phyloP scores from a whole-genome alignment of 2,888 invertebrate species.

The Agrypnus murinus region DNA sequence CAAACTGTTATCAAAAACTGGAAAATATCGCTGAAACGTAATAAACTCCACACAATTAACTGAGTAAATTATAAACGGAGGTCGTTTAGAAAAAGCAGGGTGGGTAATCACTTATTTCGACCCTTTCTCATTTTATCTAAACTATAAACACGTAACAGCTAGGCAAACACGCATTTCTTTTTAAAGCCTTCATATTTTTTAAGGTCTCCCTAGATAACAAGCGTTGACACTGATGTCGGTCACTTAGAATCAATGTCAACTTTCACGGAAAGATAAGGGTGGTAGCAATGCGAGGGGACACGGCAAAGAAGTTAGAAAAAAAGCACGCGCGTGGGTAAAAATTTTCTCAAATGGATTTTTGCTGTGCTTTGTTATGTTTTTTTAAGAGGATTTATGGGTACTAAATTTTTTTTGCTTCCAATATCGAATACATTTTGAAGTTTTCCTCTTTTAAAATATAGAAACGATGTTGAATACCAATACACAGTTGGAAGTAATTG shows the following conservation, averaged over 20 bases:
- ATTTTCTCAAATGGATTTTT: conserved; percentile 16
- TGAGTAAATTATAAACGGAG: background rate
- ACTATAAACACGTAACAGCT: conserved; percentile 46
- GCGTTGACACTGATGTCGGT: conserved; percentile 44
- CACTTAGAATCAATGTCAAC: conserved; percentile 44
- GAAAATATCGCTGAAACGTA: no score
- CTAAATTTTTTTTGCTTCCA: no score
- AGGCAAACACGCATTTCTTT: conserved; percentile 40
- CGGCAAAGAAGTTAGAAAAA: conserved; percentile 8
- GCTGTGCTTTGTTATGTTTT: background rate
- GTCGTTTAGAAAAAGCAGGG: conserved; percentile 10
- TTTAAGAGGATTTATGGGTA: no score
- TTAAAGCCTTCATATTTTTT: conserved; percentile 45
- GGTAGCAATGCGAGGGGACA: conserved; percentile 26
- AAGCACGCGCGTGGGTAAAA: conserved; percentile 19
- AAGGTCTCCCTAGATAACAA: conserved; percentile 42
- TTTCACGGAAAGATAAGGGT: conserved; percentile 32
- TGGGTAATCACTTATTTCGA: conserved; percentile 33
- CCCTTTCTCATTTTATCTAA: conserved; percentile 40
- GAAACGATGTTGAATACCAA: no score
- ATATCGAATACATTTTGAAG: no score
- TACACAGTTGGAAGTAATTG: no score
- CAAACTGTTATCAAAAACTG: background rate
- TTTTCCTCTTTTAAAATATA: no score
- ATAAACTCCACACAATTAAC: no score